Base-by-base conservation (phyloP, 1,140 invertebrate genomes). In the Pantala flavescens region DNA sequence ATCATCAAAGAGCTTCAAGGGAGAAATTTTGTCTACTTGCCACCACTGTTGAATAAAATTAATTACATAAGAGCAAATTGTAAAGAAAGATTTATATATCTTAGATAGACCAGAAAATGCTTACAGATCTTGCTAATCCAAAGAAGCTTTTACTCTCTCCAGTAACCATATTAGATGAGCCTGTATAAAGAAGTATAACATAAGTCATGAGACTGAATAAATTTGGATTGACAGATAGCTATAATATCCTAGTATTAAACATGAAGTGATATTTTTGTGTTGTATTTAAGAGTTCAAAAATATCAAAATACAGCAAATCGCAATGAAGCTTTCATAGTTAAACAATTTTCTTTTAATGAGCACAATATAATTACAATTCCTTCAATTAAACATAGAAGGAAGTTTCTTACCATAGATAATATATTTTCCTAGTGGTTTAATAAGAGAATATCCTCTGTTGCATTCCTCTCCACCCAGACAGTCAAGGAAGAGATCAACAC, bases 401-500 rank as follows among this genome's bases (percentile, higher is more conserved):
- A n/a, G n/a, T 36, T 2, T 9, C 28, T 81, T 84, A 90, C 90
- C 92, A 84, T 93, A 97, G 28, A 96, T 86, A 78, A 96, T 88
- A 81, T 95, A 95, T 86, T 88, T 90, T 81, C 94, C 94, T 90
- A 96, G 92, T 0, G 94, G 93, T 82, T 94, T 95, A 70, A 97
- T 85, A 23, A 96, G 84, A 49, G 86, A 87, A 79, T 94, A 93
- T 49, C 93, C 93, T 79, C 90, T 88, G 82, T 91, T 92, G 80
- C 91, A 93, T 82, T 97, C 93, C 78, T 96, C 93, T 16, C 93
- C 93, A 81, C 92, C 94, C 70, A 95, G 84, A 81, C 93, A 94
- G 83, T 96, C 94, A 79, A 97, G 83, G 16, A 96, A 91, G 63
- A 95, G 89, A 80, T 96, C 93, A 10, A 97, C 92, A 36, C 94